phyloP scores from a whole-genome alignment of 2,888 invertebrate species.

The Euspilapteryx auroguttella region DNA sequence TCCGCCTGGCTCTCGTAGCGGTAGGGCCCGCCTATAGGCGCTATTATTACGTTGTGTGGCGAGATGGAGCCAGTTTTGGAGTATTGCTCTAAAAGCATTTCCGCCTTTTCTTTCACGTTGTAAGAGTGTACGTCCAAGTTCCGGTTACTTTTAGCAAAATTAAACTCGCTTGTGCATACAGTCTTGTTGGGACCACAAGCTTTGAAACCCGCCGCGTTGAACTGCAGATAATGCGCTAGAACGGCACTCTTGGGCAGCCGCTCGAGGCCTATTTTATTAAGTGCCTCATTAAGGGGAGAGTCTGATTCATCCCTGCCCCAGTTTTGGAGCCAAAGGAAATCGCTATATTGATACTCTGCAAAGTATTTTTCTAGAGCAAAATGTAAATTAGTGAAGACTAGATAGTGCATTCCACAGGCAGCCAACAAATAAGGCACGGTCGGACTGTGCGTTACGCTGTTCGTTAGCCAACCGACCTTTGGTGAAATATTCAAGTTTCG shows the following conservation, averaged over 20 bases:
- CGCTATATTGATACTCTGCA: constrained; percentile 81
- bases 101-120: constrained; percentile 84
- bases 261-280: constrained; percentile 28
- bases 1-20: constrained; percentile 84
- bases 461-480: constrained; percentile 86
- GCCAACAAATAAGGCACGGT: constrained; percentile 88
- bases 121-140: constrained; percentile 78
- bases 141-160: constrained; percentile 75
- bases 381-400: constrained; percentile 88
- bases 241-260: constrained; percentile 30
- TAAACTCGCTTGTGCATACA: constrained; percentile 24
- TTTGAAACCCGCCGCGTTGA: constrained; percentile 31
- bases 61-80: constrained; percentile 84
- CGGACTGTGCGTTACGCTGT: constrained; percentile 93
- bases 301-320: constrained; percentile 59
- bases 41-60: constrained; percentile 86
- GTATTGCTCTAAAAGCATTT: constrained; percentile 84
- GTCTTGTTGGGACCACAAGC: constrained; percentile 34
- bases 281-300: constrained; percentile 23
- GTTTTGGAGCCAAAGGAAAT: constrained; percentile 89
- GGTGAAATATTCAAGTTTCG: constrained; percentile 80
- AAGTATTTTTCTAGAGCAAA: constrained; percentile 94
- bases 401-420: constrained; percentile 74
- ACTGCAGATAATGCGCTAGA: constrained; percentile 33
- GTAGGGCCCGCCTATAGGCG: constrained; percentile 92